Evolutionary conservation across 2,888 invertebrate species (phyloP), one percentile per base, ranked within the genome.

Genomic region (Yponomeuta sedellus): DNA sequence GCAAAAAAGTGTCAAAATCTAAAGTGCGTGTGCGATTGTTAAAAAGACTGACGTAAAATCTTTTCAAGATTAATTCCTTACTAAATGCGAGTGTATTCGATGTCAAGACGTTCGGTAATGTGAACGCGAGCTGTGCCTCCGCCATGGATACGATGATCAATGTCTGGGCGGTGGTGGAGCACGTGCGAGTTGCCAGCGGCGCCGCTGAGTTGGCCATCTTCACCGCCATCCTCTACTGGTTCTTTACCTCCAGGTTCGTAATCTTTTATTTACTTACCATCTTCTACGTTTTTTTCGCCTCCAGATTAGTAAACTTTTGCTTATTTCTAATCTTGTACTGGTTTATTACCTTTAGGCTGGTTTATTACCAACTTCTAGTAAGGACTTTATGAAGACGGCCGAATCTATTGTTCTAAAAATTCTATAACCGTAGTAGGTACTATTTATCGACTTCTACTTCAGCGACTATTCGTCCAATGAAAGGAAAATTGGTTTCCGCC

Each of bases 201-300:
- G 90, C 93, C 67, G 92, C 93, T 61, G 93, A 93, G 79, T 82
- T 93, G 71, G 92, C 93, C 77, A 90, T 93, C 81, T 92, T 93
- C 83, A 92, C 92, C 71, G 93, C 92, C 67, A 86, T 93, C 40
- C 83, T 93, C 71, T 93, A 92, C 83, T 93, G 93, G 90, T 92
- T 93, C 83, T 93, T 93, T 81, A 93, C 92, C 65, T 91, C 92
- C 72, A 93, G 93, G 93, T 93, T 82, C 64, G 86, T 84, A 71
- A 39, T 20, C 5, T 64, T 64, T 28, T 66, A 64, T 57, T 69
- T 20, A 2, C 44, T 5, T 16, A 52, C 12, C 3, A 16, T 6
- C 6, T 34, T 34, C 34, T 34, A 34, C 5, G 5, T 6, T 34
- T 34, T 34, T 8, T 8, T 34, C 6, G 6, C 10, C 34, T 34